These are phyloP conservation scores for Chloroceryle amazona DNA, from an alignment of 2,797 vertebrate genomes.

Conservation along the genomic window DNA sequence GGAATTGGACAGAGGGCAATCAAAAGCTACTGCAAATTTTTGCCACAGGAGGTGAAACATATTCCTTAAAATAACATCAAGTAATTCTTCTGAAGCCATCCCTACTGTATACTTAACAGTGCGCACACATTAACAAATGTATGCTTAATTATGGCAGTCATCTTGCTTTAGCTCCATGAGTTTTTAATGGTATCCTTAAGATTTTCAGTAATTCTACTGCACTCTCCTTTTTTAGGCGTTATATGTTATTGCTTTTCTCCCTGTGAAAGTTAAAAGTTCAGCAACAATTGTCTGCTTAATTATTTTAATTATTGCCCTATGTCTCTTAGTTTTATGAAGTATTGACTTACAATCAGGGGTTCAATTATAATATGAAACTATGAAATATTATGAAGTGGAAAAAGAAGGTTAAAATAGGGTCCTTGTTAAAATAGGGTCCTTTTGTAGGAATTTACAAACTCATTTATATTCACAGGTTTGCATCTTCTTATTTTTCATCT, in stretches of 20 bases:
- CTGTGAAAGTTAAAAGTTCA: constrained; percentile 38
- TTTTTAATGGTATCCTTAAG: constrained; percentile 47
- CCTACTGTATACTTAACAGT: background rate
- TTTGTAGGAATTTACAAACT: constrained; percentile 31
- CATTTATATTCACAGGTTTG: background rate
- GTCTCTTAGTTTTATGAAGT: constrained; percentile 19
- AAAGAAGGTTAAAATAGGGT: background rate
- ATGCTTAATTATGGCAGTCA: constrained; percentile 26
- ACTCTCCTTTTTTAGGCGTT: background rate
- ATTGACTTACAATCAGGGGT: constrained; percentile 38
- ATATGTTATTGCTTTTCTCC: background rate
- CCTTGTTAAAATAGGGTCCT: background rate
- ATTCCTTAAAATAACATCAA: constrained; percentile 28
- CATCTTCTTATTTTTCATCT: background rate
- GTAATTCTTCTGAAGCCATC: constrained; percentile 1
- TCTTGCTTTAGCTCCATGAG: constrained; percentile 8
- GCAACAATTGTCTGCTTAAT: constrained; percentile 14
- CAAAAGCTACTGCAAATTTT: constrained; percentile 14
- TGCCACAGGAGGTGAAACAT: background rate
- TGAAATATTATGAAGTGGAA: background rate
- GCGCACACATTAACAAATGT: background rate
- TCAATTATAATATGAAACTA: background rate
- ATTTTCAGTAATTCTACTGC: constrained; percentile 47
- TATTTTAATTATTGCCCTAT: constrained; percentile 28
- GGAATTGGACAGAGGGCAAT: background rate